These are phyloP conservation scores for Pantherophis alleghaniensis DNA, from an alignment of 2,797 vertebrate genomes.

Conservation along the genomic window DNA sequence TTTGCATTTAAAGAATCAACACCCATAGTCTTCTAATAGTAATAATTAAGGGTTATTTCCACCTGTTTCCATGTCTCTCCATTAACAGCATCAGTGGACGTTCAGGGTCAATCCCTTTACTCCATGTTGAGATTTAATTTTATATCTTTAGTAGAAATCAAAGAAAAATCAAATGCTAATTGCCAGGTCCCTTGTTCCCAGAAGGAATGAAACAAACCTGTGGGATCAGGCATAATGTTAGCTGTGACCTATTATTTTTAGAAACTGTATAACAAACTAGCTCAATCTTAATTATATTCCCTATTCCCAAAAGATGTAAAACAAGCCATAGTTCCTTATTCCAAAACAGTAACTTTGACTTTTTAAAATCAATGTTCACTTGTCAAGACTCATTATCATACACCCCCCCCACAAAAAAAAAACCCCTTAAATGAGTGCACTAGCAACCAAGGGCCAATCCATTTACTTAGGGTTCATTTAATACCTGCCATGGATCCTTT, in stretches of 20 bases:
- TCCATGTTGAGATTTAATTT: not conserved
- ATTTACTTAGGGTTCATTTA: not conserved
- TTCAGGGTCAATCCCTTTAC: not conserved
- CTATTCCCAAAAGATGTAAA: not conserved
- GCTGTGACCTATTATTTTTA: not conserved
- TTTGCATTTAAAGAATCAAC: not conserved
- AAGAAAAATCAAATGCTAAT: not conserved
- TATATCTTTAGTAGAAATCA: not conserved
- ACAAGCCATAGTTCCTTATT: not conserved
- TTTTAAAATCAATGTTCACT: not conserved
- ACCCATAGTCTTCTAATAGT: not conserved
- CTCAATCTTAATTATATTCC: not conserved
- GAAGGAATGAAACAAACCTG: not conserved
- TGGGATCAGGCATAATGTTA: not conserved
- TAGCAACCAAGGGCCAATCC: not conserved
- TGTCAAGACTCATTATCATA: not conserved
- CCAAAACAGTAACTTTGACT: not conserved
- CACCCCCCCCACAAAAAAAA: not conserved
- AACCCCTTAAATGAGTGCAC: not conserved
- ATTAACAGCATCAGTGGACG: not conserved
- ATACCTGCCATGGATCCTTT: not conserved
- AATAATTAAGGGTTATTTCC: not conserved
- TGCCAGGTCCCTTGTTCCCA: not conserved
- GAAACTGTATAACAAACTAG: not conserved
- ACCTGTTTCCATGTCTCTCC: not conserved